These are phyloP conservation scores for Masnerella sp. DNA, from an alignment of 2,888 invertebrate genomes.

Conservation along the genomic window DNA sequence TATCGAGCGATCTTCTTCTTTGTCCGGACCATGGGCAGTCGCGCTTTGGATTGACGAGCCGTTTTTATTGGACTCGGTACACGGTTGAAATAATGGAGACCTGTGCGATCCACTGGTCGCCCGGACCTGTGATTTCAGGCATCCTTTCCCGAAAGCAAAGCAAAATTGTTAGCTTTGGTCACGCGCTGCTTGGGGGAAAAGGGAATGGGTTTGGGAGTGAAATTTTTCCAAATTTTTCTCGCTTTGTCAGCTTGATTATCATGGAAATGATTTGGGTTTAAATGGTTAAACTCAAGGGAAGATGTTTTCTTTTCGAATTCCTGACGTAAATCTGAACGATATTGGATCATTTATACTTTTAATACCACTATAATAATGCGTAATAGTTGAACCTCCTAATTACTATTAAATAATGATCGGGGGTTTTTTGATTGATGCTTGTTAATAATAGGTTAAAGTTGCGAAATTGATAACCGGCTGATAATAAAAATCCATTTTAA, in stretches of 20 bases:
- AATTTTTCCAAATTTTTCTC: slow-evolving; percentile 11
- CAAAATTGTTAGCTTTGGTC: slow-evolving; percentile 48
- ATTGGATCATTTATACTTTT: too few relatives aligned
- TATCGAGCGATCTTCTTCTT: slow-evolving; percentile 15
- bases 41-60: slow-evolving; percentile 9
- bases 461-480: too few relatives aligned
- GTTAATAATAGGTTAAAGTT: too few relatives aligned
- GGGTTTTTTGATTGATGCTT: too few relatives aligned
- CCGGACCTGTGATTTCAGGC: slow-evolving; percentile 25
- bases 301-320: too few relatives aligned
- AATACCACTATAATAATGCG: too few relatives aligned
- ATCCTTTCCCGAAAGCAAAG: slow-evolving; percentile 29
- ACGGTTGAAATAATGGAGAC: slow-evolving; percentile 24
- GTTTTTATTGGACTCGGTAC: slow-evolving; percentile 14
- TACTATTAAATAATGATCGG: too few relatives aligned
- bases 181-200: slow-evolving; percentile 15
- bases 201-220: not conserved
- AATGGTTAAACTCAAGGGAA: not conserved
- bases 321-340: too few relatives aligned
- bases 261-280: not conserved
- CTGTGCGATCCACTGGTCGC: slow-evolving; percentile 16
- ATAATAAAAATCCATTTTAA: too few relatives aligned
- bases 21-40: slow-evolving; percentile 19
- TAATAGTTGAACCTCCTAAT: too few relatives aligned
- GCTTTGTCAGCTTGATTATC: slow-evolving; percentile 10